Conservation (phyloP, 2,113 vertebrate genomes). For the Panurus biarmicus region DNA sequence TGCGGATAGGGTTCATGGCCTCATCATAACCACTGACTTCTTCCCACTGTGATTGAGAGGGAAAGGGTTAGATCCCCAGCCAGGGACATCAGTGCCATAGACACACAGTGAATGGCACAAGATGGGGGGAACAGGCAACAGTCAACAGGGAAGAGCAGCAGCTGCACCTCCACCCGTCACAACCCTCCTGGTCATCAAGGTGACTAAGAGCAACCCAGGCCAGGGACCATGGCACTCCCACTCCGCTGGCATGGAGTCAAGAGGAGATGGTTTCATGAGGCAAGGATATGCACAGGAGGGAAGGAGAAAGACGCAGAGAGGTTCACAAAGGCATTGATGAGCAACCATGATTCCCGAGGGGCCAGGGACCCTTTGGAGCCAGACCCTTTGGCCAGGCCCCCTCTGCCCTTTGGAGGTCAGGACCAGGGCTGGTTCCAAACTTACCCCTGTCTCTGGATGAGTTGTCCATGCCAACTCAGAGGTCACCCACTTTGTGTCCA, state of each 20-base stretch:
- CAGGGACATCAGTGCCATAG: accelerated
- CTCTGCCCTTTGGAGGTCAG: background rate
- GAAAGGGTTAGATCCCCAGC: background rate
- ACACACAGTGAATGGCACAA: accelerated
- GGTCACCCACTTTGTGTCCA: slow-evolving; percentile 97
- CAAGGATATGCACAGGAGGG: background rate
- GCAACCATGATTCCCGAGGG: background rate
- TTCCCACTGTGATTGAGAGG: slow-evolving; percentile 81
- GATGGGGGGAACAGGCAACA: background rate
- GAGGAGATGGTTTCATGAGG: background rate
- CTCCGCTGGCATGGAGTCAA: accelerated
- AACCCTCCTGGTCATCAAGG: background rate
- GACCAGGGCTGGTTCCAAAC: slow-evolving; percentile 12
- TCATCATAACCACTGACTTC: slow-evolving; percentile 96
- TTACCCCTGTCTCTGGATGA: slow-evolving; percentile 95
- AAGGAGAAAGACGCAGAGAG: background rate
- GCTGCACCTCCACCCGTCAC: background rate
- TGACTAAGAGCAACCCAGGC: background rate
- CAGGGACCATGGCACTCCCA: background rate
- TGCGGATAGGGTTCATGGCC: slow-evolving; percentile 94
- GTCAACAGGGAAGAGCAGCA: background rate
- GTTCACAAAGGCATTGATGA: background rate
- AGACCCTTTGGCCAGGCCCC: too few relatives aligned
- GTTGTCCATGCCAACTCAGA: slow-evolving; percentile 95
- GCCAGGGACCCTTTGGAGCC: too few relatives aligned